Conservation (phyloP, 1,140 invertebrate species). For the Hesperophylax magnus region DNA sequence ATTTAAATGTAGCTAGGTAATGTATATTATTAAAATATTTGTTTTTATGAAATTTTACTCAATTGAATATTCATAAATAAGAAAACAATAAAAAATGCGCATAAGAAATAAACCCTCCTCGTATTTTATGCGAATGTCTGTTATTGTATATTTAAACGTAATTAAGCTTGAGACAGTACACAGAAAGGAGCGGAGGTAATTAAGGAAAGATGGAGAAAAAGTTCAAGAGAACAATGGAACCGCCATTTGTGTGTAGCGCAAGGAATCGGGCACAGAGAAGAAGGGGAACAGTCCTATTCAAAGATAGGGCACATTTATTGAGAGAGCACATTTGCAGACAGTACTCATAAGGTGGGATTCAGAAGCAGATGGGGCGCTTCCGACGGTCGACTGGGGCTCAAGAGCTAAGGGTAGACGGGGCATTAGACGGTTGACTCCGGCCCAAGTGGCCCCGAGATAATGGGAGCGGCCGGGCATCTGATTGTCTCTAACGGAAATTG, state of each 20-base stretch:
- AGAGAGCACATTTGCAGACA: not conserved
- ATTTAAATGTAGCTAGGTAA: too few relatives aligned
- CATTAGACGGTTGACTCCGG: not conserved
- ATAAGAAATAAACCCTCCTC: not conserved
- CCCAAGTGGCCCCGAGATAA: constrained; percentile 33
- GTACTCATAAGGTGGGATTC: not conserved
- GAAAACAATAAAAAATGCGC: not conserved
- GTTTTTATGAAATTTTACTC: too few relatives aligned
- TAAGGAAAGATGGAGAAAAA: constrained; percentile 44
- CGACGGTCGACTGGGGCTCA: not conserved
- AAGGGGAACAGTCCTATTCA: not conserved
- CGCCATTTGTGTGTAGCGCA: constrained; percentile 35
- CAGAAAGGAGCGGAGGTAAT: constrained; percentile 43
- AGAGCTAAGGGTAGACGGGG: not conserved
- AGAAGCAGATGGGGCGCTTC: not conserved
- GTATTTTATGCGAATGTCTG: constrained; percentile 1
- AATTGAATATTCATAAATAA: too few relatives aligned
- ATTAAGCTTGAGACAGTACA: constrained; percentile 6
- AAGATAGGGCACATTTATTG: too few relatives aligned
- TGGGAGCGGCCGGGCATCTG: constrained; percentile 26
- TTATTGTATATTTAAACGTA: constrained; percentile 21
- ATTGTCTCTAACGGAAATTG: constrained; percentile 30
- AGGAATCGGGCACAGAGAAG: not conserved
- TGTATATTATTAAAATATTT: too few relatives aligned
- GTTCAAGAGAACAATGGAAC: constrained; percentile 43